Evolutionary conservation across 2,113 vertebrate genomes (phyloP), one percentile per base, ranked within the genome.

Genomic region (Hippocampus comes): DNA sequence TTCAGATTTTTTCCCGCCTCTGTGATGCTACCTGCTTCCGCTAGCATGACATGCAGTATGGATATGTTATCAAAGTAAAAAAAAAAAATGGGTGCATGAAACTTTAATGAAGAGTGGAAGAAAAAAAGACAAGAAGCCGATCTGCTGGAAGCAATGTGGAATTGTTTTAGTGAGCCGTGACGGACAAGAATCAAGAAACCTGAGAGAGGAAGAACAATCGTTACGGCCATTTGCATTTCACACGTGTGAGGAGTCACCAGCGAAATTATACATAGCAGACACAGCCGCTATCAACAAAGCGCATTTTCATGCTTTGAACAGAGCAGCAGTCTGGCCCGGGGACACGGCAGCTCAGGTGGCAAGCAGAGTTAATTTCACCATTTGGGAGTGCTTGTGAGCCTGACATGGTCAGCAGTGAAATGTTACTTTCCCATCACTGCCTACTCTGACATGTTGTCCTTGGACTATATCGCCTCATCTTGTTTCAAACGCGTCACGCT

Each of bases 31-130:
- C 82, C 83, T 91, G 89, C 85, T 78, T 90, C 80, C 73, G 80
- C 81, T 63, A 78, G 82, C 82, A 78, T 72, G 76, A 75, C 87
- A 91, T 88, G 83, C 85, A 89, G 91, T 90, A 90, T 91, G 86
- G 81, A 87, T 89, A 85, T 81, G 85, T 87, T 90, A 91, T 92
- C 90, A 91, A 89, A 91, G 89, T 86, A 79, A 86, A 87, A 79
- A 86, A 87, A 79, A 79, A 86, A 87, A 79, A 90, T 91, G 91
- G 86, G 80, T 73, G 30, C 81, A 92, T 92, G 79, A 91, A 92
- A 89, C 81, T 90, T 92, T 92, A 91, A 92, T 92, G 86, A 89
- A 82, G 43, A 73, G 80, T 78, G 79, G 78, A 82, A 84, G 78
- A 82, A 84, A 48, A 75, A 87, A 87, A 75, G 88, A 87, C 86